Percentiles rank a stretch among this genome's conserved stretches.
Conservation (phyloP, 1,140 invertebrate species). For the Caenorhabditis inopinata region DNA sequence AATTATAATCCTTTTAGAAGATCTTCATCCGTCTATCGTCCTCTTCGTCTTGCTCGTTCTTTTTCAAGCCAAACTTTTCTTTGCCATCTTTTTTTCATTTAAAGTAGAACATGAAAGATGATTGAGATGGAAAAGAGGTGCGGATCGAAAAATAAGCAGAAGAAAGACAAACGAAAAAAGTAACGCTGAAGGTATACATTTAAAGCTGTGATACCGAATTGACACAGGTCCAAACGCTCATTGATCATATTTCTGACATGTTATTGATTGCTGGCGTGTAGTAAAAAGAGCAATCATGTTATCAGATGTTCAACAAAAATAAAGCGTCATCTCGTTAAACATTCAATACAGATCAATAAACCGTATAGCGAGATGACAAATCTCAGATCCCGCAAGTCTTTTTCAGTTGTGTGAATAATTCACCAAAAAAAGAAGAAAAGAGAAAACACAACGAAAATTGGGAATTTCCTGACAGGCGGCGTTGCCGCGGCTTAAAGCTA, state of each 20-base stretch:
- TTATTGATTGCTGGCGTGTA: no score
- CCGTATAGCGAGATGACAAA: no score
- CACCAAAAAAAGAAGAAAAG: neutral
- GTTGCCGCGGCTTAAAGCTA: neutral
- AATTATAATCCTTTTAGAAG: slow-evolving; percentile 23
- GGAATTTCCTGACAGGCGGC: slow-evolving; percentile 21
- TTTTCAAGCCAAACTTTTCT: neutral
- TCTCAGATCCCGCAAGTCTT: no score
- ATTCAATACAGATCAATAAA: no score
- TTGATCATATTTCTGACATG: neutral
- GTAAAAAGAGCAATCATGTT: no score
- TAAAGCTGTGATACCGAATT: no score
- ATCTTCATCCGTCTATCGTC: slow-evolving; percentile 20
- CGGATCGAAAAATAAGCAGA: neutral
- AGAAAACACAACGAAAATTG: slow-evolving; percentile 9
- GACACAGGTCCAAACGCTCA: neutral
- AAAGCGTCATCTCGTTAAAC: no score
- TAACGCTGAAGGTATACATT: neutral
- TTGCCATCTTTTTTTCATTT: slow-evolving; percentile 31
- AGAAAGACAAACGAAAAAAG: neutral
- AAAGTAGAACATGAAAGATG: slow-evolving; percentile 1
- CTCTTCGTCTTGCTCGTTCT: slow-evolving; percentile 5
- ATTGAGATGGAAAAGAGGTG: slow-evolving; percentile 12
- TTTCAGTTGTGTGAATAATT: neutral
- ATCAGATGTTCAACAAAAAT: no score